Evolutionary conservation across 2,888 invertebrate species (phyloP).

Genomic region (Scaptodrosophila latifasciaeformis): DNA sequence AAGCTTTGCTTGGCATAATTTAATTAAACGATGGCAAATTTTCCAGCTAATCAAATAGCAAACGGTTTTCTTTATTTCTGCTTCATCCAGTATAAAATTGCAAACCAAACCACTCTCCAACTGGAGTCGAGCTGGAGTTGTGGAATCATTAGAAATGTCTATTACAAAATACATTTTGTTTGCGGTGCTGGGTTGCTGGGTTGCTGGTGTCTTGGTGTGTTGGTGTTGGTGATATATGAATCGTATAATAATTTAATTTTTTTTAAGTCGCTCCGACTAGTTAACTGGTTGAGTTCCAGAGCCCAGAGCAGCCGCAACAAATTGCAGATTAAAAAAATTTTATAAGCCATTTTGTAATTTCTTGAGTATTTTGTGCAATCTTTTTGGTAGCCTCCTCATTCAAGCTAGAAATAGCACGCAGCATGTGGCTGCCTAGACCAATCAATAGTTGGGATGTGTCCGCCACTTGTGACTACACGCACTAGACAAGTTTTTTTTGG

Average conservation of each 20-base stretch:
- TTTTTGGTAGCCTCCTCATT: too few relatives aligned
- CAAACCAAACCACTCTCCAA: too few relatives aligned
- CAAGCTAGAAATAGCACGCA: constrained; percentile 29
- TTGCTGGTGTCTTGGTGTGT: too few relatives aligned
- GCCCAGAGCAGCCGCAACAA: constrained; percentile 32
- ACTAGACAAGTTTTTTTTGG: constrained; percentile 51
- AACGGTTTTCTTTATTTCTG: neutral
- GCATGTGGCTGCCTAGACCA: constrained; percentile 12
- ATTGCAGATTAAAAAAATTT: constrained; percentile 19
- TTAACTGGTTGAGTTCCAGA: neutral
- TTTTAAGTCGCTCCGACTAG: too few relatives aligned
- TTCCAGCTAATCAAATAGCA: constrained; percentile 58
- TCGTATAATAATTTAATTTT: neutral
- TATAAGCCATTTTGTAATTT: constrained; percentile 8
- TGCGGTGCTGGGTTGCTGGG: too few relatives aligned
- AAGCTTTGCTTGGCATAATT: constrained; percentile 46
- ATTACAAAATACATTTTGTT: neutral
- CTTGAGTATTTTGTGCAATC: constrained; percentile 22
- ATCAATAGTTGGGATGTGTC: constrained; percentile 27
- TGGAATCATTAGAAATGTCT: neutral
- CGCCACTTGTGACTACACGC: constrained; percentile 29
- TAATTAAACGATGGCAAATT: constrained; percentile 62
- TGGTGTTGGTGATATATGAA: constrained; percentile 1
- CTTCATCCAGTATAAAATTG: neutral
- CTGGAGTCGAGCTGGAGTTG: neutral